Conservation (phyloP, 2,888 invertebrate genomes). For the Platypus cylindrus region DNA sequence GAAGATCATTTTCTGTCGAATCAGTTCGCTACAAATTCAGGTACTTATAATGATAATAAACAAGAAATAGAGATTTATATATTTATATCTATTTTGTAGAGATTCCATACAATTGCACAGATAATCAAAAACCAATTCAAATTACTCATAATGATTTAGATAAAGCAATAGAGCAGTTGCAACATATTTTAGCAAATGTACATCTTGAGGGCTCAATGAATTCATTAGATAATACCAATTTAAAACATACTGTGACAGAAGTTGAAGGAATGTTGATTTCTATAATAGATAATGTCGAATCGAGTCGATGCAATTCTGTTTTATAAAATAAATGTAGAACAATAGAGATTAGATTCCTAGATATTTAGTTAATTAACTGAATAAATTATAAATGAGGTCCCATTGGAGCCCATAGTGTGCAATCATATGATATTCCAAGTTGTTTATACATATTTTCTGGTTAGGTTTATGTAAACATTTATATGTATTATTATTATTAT, state of each 20-base stretch:
- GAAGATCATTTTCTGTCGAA: constrained; percentile 5
- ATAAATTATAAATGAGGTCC: no score
- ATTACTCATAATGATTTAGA: constrained; percentile 54
- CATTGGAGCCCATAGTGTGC: no score
- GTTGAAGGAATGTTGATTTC: constrained; percentile 57
- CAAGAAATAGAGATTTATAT: constrained; percentile 1
- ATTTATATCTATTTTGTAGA: constrained; percentile 2
- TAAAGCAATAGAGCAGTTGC: constrained; percentile 53
- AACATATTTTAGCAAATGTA: constrained; percentile 58
- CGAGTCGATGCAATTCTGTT: constrained; percentile 35
- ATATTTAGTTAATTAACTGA: no score
- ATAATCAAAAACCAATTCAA: no score
- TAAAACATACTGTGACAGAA: constrained; percentile 55
- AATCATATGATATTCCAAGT: no score
- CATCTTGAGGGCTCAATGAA: constrained; percentile 45
- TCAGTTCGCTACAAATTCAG: background rate
- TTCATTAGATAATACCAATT: constrained; percentile 49
- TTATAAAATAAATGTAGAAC: no score
- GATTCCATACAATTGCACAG: no score
- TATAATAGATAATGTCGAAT: constrained; percentile 53
- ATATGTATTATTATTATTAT: no score
- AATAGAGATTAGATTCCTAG: no score
- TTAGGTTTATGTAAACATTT: no score
- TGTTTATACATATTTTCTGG: no score
- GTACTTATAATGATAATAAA: background rate